Evolutionary conservation across 2,113 vertebrate genomes (phyloP), one percentile per base, ranked within the genome.

Genomic region (Hiodon tergisus): DNA sequence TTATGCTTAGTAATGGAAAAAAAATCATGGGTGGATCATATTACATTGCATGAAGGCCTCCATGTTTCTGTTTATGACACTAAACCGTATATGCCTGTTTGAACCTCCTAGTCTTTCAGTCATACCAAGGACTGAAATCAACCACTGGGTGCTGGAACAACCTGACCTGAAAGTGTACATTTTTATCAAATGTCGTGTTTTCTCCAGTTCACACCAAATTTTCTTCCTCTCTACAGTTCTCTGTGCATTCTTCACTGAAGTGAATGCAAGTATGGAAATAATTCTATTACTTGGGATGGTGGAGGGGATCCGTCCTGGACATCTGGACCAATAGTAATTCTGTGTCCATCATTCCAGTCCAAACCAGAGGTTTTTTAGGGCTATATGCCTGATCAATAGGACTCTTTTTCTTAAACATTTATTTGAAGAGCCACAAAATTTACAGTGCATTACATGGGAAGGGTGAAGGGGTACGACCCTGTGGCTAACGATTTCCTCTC

Each of bases 181-280:
- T 5, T 58, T 11, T 57, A 13, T 14, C 46, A 71, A 71, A 48
- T 46, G 55, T 11, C 60, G 2, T 55, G 13, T 55, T 57, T 31
- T 5, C 13, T 53, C 16, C 13, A 31, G 9, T 13, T 57, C 4
- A 58, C 47, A 50, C 3, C 31, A 14, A 14, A 79, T 17, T 74
- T 6, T 58, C 59, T 73, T 11, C 60, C 7, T 78, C 17, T 71
- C 11, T 79, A 58, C 84, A 92, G 91, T 84, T 72, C 75, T 91
- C 72, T 83, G 82, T 82, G 72, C 76, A 70, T 73, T 92, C 73
- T 82, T 90, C 67, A 14, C 78, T 82, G 87, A 88, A 88, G 74
- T 88, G 58, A 89, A 91, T 89, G 91, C 91, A 83, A 89, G 91
- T 92, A 88, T 89, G 87, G 5, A 48, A 57, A 77, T 58, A 54